Evolutionary conservation across 2,888 invertebrate genomes (phyloP), one percentile per base, ranked within the genome.

Genomic region (Anorthoa munda): DNA sequence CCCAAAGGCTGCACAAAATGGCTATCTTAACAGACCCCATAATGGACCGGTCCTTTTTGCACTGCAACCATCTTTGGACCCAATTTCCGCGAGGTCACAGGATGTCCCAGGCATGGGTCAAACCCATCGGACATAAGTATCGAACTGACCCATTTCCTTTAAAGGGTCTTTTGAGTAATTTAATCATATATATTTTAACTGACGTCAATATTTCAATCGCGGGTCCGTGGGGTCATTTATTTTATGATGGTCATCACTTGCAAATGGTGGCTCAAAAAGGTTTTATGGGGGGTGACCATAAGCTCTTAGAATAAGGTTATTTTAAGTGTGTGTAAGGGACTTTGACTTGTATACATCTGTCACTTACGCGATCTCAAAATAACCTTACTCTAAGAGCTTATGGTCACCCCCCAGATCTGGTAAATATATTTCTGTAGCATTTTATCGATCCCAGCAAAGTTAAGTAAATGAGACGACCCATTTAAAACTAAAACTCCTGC

Each of bases 111-210:
- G n/a, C 70, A 69, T 70, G 65, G 60, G 51, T 53, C 64, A 21
- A 46, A 58, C 55, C 66, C 72, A 66, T 78, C 21, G 17, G 53
- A 64, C 45, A 53, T 75, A 76, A 82, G 72, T 69, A 46, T 58
- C 69, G 31, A n/a, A 69, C 15, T 66, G 76, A 75, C 75, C 83
- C 69, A 82, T 69, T 85, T 80, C 56, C 74, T 72, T 63, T 53
- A 50, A 63, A 77, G 58, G 64, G 61, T 26, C 12, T 66, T 77
- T 70, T 72, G 75, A 75, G 46, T 59, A 63, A 83, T 85, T 23
- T 65, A 66, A 67, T 46, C 50, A 73, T 69, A 81, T 77, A 64
- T 69, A 73, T 81, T 73, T 83, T 69, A 60, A 66, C 31, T 18
- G 58, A 26, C 23, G 9, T 48, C 45, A 7, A 75, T 83, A 72